Evolutionary conservation across 2,888 invertebrate genomes (phyloP), one percentile per base, ranked within the genome.

Genomic region (Tenthredo livida): DNA sequence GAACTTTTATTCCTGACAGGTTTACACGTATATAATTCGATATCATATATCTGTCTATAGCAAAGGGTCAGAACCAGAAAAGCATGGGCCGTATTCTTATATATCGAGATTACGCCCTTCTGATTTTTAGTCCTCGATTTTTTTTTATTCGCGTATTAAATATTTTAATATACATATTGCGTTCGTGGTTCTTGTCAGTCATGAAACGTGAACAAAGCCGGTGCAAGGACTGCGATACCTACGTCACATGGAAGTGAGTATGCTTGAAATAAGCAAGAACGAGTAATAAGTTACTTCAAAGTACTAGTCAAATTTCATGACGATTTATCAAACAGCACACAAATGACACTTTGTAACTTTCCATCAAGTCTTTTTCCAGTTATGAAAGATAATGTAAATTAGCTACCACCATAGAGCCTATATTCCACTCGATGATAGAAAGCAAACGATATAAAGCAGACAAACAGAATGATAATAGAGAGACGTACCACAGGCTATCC

Each of bases 11-110:
- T 54, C 6, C 54, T 54, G 1, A 54, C 54, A 54, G 17, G n/a
- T 54, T 54, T 54, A n/a, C 54, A 54, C 54, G n/a, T n/a, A 54
- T 54, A 54, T 54, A n/a, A n/a, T 54, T n/a, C 54, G n/a, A n/a
- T 54, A 54, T 54, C 54, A n/a, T 54, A n/a, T n/a, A 54, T 54
- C 7, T 54, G 54, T n/a, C 7, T n/a, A 54, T 54, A n/a, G 7
- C 7, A 7, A 54, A 6, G n/a, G n/a, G 6, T 54, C n/a, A 54
- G n/a, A 54, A 54, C 54, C n/a, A n/a, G 54, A 54, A 54, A 17
- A 7, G n/a, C n/a, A 54, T 54, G n/a, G 54, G 6, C n/a, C n/a
- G n/a, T 54, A 54, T 54, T 54, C 54, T 54, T n/a, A 54, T 54
- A n/a, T n/a, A 54, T 54, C n/a, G 1, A 6, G n/a, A n/a, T 54